These are phyloP conservation scores for Brachyhypopomus gauderio DNA, from an alignment of 2,113 vertebrate species.

Conservation along the genomic window DNA sequence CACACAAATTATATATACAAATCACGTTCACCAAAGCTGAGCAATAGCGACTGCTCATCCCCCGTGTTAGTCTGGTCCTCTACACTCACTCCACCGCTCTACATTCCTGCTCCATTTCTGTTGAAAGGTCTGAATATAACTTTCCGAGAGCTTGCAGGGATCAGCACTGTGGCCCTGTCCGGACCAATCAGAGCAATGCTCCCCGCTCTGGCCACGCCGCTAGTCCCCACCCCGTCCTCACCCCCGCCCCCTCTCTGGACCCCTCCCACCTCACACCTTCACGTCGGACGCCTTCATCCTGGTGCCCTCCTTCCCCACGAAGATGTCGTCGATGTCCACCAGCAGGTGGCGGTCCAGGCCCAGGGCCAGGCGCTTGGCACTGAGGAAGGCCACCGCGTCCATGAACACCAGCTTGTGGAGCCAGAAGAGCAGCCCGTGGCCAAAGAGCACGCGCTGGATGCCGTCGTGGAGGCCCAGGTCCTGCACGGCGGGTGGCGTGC, in stretches of 20 bases:
- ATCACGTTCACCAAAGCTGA: too few species aligned
- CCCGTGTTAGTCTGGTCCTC: too few species aligned
- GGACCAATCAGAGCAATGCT: too few species aligned
- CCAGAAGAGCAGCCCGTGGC: conserved; percentile 97
- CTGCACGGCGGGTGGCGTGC: conserved; percentile 91
- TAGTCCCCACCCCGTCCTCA: neutral
- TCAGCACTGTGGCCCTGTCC: neutral
- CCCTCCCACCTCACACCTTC: conserved; percentile 86
- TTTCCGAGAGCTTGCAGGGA: neutral
- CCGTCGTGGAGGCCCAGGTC: conserved; percentile 95
- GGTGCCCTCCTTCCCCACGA: conserved; percentile 96
- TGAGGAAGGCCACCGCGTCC: conserved; percentile 93
- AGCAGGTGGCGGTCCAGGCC: conserved; percentile 92
- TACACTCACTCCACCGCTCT: too few species aligned
- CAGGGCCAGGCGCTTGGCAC: conserved; percentile 89
- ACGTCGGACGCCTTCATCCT: conserved; percentile 97
- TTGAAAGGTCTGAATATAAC: too few species aligned
- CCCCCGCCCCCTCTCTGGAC: conserved; percentile 53
- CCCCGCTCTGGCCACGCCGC: neutral
- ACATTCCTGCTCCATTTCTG: too few species aligned
- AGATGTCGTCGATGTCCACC: conserved; percentile 97
- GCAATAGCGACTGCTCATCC: too few species aligned
- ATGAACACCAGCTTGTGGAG: conserved; percentile 95
- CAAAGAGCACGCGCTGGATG: conserved; percentile 94
- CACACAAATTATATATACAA: neutral